Conservation (phyloP, 2,888 invertebrate species). For the Cryptosula pallasiana region DNA sequence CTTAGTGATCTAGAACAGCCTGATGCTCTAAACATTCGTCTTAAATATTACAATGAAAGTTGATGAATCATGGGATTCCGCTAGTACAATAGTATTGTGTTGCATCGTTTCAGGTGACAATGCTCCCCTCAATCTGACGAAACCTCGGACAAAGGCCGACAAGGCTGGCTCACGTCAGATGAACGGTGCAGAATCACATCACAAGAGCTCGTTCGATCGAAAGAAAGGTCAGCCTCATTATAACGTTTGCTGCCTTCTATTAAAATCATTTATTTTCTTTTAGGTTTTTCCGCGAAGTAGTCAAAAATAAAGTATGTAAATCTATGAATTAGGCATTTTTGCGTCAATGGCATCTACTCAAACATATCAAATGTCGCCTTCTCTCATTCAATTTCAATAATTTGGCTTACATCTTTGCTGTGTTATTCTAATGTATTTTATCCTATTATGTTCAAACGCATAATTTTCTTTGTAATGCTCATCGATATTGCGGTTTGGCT, state of each 20-base stretch:
- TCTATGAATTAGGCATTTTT: too few species aligned
- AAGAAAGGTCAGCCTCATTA: conserved; percentile 9
- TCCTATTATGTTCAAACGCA: conserved; percentile 15
- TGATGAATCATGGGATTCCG: too few species aligned
- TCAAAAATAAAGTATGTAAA: too few species aligned
- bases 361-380: too few species aligned
- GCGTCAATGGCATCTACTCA: too few species aligned
- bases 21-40: too few species aligned
- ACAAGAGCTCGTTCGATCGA: neutral
- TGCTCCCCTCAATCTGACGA: conserved; percentile 80
- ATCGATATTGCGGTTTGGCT: neutral
- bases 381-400: neutral
- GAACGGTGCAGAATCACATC: neutral
- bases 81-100: too few species aligned
- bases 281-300: too few species aligned
- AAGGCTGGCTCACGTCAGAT: neutral
- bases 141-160: conserved; percentile 60
- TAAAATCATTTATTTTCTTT: too few species aligned
- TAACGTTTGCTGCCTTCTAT: too few species aligned
- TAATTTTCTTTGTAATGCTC: neutral
- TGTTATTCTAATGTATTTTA: conserved; percentile 16
- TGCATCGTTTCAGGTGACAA: conserved; percentile 57
- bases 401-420: neutral
- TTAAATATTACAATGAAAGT: too few species aligned
- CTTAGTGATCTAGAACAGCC: too few species aligned